phyloP scores from a whole-genome alignment of 2,888 invertebrate species.

The Syrista parreyssii region DNA sequence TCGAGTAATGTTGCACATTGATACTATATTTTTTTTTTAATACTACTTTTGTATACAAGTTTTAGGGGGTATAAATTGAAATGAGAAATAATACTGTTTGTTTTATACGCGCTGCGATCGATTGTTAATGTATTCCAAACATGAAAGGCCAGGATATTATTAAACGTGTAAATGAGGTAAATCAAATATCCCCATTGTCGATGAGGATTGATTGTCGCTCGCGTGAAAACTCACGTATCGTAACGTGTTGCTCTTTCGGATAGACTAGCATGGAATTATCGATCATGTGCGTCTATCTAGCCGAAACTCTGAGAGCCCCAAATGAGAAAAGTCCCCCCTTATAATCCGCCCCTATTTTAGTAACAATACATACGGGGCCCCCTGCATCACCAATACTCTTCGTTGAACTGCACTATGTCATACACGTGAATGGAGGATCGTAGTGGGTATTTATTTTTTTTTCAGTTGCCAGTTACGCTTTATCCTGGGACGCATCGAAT shows the following conservation, averaged over 20 bases:
- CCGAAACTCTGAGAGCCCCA: slow-evolving; percentile 44
- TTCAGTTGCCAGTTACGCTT: neutral
- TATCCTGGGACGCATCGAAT: neutral
- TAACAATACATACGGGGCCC: slow-evolving; percentile 53
- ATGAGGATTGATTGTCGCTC: neutral
- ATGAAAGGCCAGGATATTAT: neutral
- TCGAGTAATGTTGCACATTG: neutral
- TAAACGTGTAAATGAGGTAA: neutral
- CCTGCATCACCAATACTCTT: slow-evolving; percentile 32
- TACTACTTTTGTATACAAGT: neutral
- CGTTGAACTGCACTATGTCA: slow-evolving; percentile 50
- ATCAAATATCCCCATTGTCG: neutral
- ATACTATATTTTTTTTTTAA: neutral
- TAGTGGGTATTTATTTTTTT: slow-evolving; percentile 2
- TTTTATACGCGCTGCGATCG: neutral
- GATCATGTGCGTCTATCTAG: slow-evolving; percentile 53
- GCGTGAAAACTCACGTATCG: neutral
- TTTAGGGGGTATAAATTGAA: neutral
- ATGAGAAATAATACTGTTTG: neutral
- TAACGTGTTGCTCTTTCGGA: slow-evolving; percentile 43
- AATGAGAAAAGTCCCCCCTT: slow-evolving; percentile 37
- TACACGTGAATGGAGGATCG: slow-evolving; percentile 25
- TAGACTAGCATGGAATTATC: slow-evolving; percentile 47
- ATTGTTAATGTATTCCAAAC: neutral
- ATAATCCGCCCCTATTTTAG: slow-evolving; percentile 51